Percentiles rank a stretch among this genome's conserved stretches.
phyloP scores from a whole-genome alignment of 2,888 invertebrate species.

The Tillus elongatus region DNA sequence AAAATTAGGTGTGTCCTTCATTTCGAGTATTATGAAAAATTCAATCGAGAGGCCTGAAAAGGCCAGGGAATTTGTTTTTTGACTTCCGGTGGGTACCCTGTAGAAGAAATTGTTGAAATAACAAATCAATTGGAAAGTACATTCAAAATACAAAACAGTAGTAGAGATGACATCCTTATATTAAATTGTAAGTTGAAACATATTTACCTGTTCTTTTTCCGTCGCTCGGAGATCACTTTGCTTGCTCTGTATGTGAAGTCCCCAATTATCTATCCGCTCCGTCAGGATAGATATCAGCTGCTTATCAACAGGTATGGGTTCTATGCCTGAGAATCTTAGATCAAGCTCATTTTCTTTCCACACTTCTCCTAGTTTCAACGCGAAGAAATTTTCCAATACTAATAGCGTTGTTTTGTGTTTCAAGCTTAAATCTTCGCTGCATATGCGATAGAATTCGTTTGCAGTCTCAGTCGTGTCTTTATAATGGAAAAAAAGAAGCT shows the following conservation, averaged over 20 bases:
- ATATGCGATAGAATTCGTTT: conserved; percentile 38
- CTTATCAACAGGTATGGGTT: conserved; percentile 36
- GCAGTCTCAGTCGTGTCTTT: conserved; percentile 32
- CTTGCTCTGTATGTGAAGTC: conserved; percentile 30
- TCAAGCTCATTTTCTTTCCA: conserved; percentile 44
- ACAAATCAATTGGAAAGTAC: not conserved
- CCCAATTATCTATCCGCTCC: conserved; percentile 36
- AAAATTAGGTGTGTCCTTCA: no score
- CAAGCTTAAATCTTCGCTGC: conserved; percentile 28
- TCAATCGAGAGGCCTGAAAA: no score
- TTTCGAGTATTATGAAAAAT: no score
- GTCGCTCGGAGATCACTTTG: conserved; percentile 33
- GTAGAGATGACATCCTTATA: no score
- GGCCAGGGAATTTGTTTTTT: no score
- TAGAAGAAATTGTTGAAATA: conserved; percentile 4
- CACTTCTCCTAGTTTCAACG: conserved; percentile 40
- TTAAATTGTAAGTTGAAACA: no score
- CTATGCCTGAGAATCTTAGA: conserved; percentile 33
- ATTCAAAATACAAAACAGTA: no score
- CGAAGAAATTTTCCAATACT: conserved; percentile 40
- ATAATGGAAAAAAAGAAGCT: conserved; percentile 34
- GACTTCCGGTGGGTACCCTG: no score
- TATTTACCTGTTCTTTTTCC: conserved; percentile 25
- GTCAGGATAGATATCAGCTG: conserved; percentile 35
- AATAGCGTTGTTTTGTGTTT: conserved; percentile 41